Conservation (phyloP, 2,113 vertebrate genomes). For the Neolamprologus brichardi region DNA sequence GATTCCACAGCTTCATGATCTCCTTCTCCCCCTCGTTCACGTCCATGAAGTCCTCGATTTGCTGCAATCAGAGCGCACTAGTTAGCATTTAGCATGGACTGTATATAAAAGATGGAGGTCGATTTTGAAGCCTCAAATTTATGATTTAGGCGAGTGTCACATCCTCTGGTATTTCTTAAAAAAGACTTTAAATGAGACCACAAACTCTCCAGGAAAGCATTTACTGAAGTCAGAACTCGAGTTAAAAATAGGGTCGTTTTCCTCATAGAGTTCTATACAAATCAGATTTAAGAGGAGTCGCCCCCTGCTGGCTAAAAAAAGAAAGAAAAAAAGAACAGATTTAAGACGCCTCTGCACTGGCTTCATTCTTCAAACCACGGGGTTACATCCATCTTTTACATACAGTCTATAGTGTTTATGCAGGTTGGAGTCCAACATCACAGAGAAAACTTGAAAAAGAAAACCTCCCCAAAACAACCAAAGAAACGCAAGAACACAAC, state of each 20-base stretch:
- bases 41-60: constrained; percentile 98
- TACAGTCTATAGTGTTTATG: neutral
- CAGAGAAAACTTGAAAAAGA: too few relatives aligned
- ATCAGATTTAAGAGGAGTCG: neutral
- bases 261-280: neutral
- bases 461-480: neutral
- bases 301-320: neutral
- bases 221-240: neutral
- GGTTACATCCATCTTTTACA: neutral
- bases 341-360: neutral
- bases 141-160: neutral
- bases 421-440: neutral
- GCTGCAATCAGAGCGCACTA: constrained; percentile 63
- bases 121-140: neutral
- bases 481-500: neutral
- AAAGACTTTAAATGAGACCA: neutral
- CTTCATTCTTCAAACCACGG: neutral
- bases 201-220: neutral
- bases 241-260: accelerated
- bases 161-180: neutral
- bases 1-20: constrained; percentile 99
- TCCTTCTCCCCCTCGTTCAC: constrained; percentile 98
- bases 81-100: neutral
- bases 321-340: too few relatives aligned
- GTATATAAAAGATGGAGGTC: neutral